Evolutionary conservation across 1,140 invertebrate species (phyloP), one percentile per base, ranked within the genome.

Genomic region (Lepidurus apus): DNA sequence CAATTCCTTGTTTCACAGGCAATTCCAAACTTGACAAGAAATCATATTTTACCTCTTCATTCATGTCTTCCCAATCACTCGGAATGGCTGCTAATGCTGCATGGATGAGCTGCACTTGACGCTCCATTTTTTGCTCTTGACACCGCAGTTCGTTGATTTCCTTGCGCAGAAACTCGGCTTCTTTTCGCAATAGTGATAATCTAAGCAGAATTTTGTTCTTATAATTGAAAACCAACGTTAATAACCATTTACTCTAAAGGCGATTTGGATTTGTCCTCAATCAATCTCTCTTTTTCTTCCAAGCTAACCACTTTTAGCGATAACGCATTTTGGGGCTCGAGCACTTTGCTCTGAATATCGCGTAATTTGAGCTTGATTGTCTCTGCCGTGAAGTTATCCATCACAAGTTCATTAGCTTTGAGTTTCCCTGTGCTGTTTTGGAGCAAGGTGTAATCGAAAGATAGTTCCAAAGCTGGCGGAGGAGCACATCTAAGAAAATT

Each of bases 301-400:
- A 93, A 85, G 34, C 88, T 87, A 17, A 21, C 53, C 6, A 21
- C 2, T 65, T 95, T 93, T 74, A 96, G 84, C 81, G 21, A 21
- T 13, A 65, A n/a, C 5, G 53, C 21, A 17, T 65, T 65, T 21
- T 65, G 53, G 6, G 53, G 53, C 7, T 43, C 26, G 21, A 47
- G n/a, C 13, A 77, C 26, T 53, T 77, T 77, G 47, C 44, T 53
- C 9, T 45, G 43, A 21, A 45, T 45, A 42, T 96, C 93, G 2
- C 87, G 87, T 44, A 95, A 84, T 80, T 93, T 91, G 78, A 89
- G 91, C 80, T 92, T 89, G 45, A 96, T 84, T 91, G 92, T 94
- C 81, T 95, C 93, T 47, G 95, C 90, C 0, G 95, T 97, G 13
- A 95, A 88, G 84, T 96, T 96, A 85, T 98, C 95, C 0, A 97